Evolutionary conservation across 2,888 invertebrate species (phyloP), one percentile per base, ranked within the genome.

Genomic region (Oligia fasciuncula): DNA sequence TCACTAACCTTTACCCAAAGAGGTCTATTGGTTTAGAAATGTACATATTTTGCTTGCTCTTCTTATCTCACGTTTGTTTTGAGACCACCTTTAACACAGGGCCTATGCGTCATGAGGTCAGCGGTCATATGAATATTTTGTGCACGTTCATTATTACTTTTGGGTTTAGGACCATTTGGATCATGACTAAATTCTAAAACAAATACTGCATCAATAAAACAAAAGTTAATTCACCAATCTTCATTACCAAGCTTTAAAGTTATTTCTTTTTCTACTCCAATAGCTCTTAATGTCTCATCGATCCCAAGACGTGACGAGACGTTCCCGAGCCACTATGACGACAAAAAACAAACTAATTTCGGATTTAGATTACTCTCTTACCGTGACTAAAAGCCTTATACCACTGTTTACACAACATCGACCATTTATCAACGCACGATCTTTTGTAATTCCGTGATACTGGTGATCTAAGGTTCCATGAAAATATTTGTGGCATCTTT

Each of bases 261-360:
- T 60, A n/a, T 60, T 60, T n/a, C n/a, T 35, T 23, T 73, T 78
- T 73, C 4, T 40, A 57, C 79, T 85, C 85, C 83, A 82, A 85
- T 81, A 80, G 79, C 90, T 88, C 87, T 88, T 85, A 89, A 90
- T 91, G 89, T 91, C 88, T 91, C 90, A 90, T 87, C 87, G 89
- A 89, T 88, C 88, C 84, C 83, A 85, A 90, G 91, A 94, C 95
- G 94, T 95, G 95, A 95, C 93, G 91, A 88, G 88, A 90, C 91
- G 91, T 93, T 93, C 93, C 90, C 91, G 86, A 87, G 83, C 77
- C 23, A 83, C 87, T 89, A 79, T 91, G 93, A 94, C 94, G 93
- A 94, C 94, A 95, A 96, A 96, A 96, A 96, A 95, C 94, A 93
- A 96, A 95, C 94, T 94, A 94, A 96, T 96, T 95, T 95, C 91